Percentiles rank a stretch among this genome's conserved stretches.
Evolutionary conservation across 2,113 vertebrate species (phyloP).

Genomic region (Myxocyprinus asiaticus): DNA sequence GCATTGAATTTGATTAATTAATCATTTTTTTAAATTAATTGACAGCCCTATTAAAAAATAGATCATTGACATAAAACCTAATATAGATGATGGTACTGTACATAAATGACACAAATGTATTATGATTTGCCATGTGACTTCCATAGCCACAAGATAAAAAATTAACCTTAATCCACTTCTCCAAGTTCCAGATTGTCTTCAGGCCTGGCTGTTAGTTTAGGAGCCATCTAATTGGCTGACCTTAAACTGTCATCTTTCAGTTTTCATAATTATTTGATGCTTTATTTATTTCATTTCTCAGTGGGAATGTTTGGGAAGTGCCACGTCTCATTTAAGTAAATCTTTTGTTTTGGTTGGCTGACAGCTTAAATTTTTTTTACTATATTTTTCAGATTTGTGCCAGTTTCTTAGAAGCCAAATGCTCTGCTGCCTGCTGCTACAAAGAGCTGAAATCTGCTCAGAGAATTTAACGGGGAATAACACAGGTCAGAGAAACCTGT

Average conservation of each 20-base stretch:
- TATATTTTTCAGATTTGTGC: not conserved
- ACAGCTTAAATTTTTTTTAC: not conserved
- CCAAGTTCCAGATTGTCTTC: not conserved
- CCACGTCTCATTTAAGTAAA: slow-evolving; percentile 24
- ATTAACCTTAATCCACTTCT: not conserved
- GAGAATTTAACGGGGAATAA: slow-evolving; percentile 7
- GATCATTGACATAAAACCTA: too few relatives aligned
- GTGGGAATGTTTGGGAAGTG: slow-evolving; percentile 11
- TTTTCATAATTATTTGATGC: slow-evolving; percentile 15
- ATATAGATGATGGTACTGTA: too few relatives aligned
- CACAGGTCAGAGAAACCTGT: slow-evolving; percentile 5
- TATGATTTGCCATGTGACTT: not conserved
- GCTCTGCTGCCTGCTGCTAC: not conserved
- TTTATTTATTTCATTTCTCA: slow-evolving; percentile 42
- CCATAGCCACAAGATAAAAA: not conserved
- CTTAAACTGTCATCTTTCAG: slow-evolving; percentile 41
- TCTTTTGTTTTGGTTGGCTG: slow-evolving; percentile 17
- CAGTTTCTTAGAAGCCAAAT: not conserved
- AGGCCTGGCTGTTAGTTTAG: not conserved
- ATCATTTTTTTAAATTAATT: too few relatives aligned
- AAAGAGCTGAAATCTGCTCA: slow-evolving; percentile 25
- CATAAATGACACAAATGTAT: not conserved
- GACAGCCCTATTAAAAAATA: too few relatives aligned
- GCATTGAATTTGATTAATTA: too few relatives aligned
- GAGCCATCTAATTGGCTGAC: slow-evolving; percentile 42